These are phyloP conservation scores for Falco berigora DNA, from an alignment of 2,797 vertebrate species.

Conservation along the genomic window DNA sequence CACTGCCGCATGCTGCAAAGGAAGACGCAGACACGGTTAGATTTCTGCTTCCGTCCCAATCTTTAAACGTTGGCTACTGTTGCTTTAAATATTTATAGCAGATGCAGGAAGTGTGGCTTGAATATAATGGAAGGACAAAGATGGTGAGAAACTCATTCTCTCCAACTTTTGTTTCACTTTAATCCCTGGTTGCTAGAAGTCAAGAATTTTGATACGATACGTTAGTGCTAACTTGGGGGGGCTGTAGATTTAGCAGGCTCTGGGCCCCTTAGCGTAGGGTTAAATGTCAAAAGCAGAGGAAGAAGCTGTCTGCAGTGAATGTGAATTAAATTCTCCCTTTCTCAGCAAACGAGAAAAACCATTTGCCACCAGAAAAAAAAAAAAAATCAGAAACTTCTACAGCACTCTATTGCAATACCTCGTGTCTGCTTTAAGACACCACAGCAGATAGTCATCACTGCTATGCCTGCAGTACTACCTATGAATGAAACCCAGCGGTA, in stretches of 20 bases:
- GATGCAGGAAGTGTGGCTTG: slow-evolving; percentile 60
- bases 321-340: slow-evolving; percentile 12
- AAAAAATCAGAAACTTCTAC: neutral
- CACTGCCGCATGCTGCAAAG: neutral
- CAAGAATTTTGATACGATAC: slow-evolving; percentile 29
- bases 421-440: neutral
- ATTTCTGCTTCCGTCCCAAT: slow-evolving; percentile 52
- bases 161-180: slow-evolving; percentile 39
- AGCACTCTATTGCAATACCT: neutral
- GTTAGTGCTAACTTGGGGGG: neutral
- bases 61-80: slow-evolving; percentile 50
- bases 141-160: slow-evolving; percentile 12
- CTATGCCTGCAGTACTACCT: neutral
- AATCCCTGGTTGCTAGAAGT: neutral
- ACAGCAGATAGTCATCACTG: fast-evolving
- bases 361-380: neutral
- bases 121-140: slow-evolving; percentile 14
- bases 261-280: slow-evolving; percentile 35
- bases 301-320: slow-evolving; percentile 33
- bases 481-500: neutral
- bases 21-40: neutral
- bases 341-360: neutral
- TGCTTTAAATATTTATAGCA: slow-evolving; percentile 70
- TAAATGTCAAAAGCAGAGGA: slow-evolving; percentile 53
- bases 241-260: neutral